Base-by-base conservation (phyloP, 2,113 vertebrate species). In the Leucopternis melanops region DNA sequence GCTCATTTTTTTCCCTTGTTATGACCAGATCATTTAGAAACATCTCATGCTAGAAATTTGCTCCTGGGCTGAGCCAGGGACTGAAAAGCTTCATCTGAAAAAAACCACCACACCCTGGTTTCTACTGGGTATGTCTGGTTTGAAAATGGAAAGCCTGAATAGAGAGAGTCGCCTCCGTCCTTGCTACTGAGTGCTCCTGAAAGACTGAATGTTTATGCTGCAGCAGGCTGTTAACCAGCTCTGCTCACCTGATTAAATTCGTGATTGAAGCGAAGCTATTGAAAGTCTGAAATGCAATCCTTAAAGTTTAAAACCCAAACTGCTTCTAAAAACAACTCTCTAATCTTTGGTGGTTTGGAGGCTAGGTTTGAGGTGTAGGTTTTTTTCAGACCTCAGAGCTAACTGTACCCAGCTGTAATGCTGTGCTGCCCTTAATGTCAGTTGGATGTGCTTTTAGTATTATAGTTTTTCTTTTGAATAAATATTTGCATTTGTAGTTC, bases 401-500 rank as follows among this genome's bases (percentile, higher is more conserved):
- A 96, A 95, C 94, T 94, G 92, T 92, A 66, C 95, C 88, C 96
- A 94, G 95, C 86, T 97, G 95, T 94, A 74, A 70, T 29, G 72
- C 88, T 86, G 45, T 32, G 80, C 78, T 94, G 88, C 94, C 94
- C 94, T 74, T 81, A 67, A 81, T 94, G 87, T 94, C 95, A 81
- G 75, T 93, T 93, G 94, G 94, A 96, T 90, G 90, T 84, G 92
- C 96, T 94, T 96, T 93, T 95, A 92, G 91, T 93, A 96, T 95
- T 95, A 92, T 94, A 97, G 94, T 95, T 97, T 96, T 88, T 86
- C 93, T 88, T 97, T 86, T 96, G 94, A 93, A 88, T 96, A 97
- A 97, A 97, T 97, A 96, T 97, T 96, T 97, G 94, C 88, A 52
- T 94, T 96, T 88, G 91, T 96, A 94, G 86, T 90, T 97, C 91